Conservation (phyloP, 2,888 invertebrate genomes). For the Meiosimyza decipiens region DNA sequence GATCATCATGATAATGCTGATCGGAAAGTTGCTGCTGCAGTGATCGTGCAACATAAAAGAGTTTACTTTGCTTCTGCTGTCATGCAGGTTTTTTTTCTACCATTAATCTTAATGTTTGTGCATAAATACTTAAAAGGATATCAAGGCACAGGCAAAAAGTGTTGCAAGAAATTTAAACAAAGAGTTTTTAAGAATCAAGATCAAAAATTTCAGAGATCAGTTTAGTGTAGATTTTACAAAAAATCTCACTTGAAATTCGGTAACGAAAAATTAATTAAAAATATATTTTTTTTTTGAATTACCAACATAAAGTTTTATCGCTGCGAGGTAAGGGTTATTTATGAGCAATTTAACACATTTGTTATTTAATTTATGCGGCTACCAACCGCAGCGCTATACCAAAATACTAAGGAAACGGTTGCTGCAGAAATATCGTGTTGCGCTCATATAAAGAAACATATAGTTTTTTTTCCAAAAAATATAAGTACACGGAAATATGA, state of each 20-base stretch:
- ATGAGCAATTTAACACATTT: too few relatives aligned
- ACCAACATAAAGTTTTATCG: too few relatives aligned
- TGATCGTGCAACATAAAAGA: neutral
- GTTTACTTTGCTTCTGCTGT: neutral
- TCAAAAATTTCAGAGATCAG: neutral
- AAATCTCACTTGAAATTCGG: neutral
- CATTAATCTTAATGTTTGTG: constrained; percentile 29
- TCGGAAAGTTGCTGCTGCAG: neutral
- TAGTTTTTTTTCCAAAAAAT: neutral
- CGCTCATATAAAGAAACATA: neutral
- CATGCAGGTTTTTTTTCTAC: neutral
- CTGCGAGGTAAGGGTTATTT: too few relatives aligned
- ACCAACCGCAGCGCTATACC: too few relatives aligned
- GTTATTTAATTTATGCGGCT: too few relatives aligned
- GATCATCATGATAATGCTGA: neutral
- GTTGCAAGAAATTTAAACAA: neutral
- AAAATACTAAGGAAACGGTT: too few relatives aligned
- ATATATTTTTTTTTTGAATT: too few relatives aligned
- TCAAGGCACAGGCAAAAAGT: too few relatives aligned
- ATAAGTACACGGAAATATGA: too few relatives aligned
- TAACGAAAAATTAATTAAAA: neutral
- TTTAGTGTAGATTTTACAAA: neutral
- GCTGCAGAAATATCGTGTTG: too few relatives aligned
- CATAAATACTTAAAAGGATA: constrained; percentile 9
- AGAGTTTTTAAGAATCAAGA: too few relatives aligned